Base-by-base conservation (phyloP, 2,888 invertebrate species). In the Dolomedes plantarius region DNA sequence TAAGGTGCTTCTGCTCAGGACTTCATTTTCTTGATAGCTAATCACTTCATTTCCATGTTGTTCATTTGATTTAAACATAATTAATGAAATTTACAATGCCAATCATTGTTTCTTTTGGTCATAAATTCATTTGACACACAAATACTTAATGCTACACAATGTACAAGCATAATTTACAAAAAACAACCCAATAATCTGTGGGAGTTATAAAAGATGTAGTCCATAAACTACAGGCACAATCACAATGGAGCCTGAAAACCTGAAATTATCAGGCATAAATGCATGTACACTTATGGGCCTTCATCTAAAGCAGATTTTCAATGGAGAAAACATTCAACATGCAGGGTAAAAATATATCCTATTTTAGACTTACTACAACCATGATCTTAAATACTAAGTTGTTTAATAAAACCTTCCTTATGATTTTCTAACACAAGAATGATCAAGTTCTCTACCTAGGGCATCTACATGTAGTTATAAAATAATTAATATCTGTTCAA, bases 161-260 rank as follows among this genome's bases (percentile, higher is more conserved):
- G 31, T 85, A 85, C 78, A 85, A 68, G 85, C 77, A 76, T 69
- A 71, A 75, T 69, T 74, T 80, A 85, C 72, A 85, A 78, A n/a
- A 56, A 77, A 73, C 36, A 62, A 56, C 36, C 46, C 29, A 72
- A 67, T 23, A 31, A 28, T 71, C 13, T 56, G 50, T 73, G 73
- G 77, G 76, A 72, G 77, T 65, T 77, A 73, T 46, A 74, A 77
- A 78, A 76, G 41, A 65, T 32, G 36, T 19, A 75, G 56, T 72
- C 32, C 76, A 41, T 75, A 71, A 50, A 83, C 71, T 72, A 83
- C 65, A 76, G 72, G 83, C 71, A 83, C 76, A 77, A 76, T 46
- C 76, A 83, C 72, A 83, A 76, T 72, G 50, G 62, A 75, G 62
- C 32, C 46, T 83, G 71, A 76, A 16, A 69, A 72, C 29, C 32